Evolutionary conservation across 2,888 invertebrate genomes (phyloP), one percentile per base, ranked within the genome.

Genomic region (Cybosia mesomella): DNA sequence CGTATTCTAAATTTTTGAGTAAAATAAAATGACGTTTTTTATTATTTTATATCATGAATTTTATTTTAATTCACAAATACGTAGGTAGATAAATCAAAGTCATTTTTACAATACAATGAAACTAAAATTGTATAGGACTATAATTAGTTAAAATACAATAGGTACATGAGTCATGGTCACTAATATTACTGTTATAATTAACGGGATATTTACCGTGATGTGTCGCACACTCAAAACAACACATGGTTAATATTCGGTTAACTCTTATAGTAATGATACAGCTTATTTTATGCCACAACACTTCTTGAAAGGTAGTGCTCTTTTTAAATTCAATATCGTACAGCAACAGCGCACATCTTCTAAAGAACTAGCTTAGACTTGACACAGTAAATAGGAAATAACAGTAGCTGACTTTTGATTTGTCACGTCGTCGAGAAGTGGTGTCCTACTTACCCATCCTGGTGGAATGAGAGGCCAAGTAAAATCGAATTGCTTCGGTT

Each of bases 1-100:
- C 64, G 54, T 74, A 64, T 67, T 70, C 66, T 39, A 67, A 70
- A 65, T 70, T 55, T 49, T 75, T 70, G 70, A 55, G 59, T 72
- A 64, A 57, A 55, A 28, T 60, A 62, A 62, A 49, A 74, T 79
- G 7, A 49, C 18, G 49, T 49, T 49, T 49, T 43, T n/a, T 69
- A 73, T 81, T 55, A 57, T 76, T 76, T 76, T 1, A 68, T 71
- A 61, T 61, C 57, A 66, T 67, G n/a, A 15, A 36, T 39, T 21
- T 64, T 74, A 65, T 43, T 61, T 73, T 72, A 36, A 18, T 53
- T 36, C 10, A 70, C 72, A 76, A 78, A 72, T 80, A 78, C 15
- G 81, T 80, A 76, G 80, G 81, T 80, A 76, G 80, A 81, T 81
- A 81, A 67, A 81, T 79, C 74, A 60, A 60, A 69, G 77, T 64